Percentiles rank a stretch among this genome's conserved stretches.
phyloP scores from a whole-genome alignment of 2,113 vertebrate species.

The Petromus typicus region DNA sequence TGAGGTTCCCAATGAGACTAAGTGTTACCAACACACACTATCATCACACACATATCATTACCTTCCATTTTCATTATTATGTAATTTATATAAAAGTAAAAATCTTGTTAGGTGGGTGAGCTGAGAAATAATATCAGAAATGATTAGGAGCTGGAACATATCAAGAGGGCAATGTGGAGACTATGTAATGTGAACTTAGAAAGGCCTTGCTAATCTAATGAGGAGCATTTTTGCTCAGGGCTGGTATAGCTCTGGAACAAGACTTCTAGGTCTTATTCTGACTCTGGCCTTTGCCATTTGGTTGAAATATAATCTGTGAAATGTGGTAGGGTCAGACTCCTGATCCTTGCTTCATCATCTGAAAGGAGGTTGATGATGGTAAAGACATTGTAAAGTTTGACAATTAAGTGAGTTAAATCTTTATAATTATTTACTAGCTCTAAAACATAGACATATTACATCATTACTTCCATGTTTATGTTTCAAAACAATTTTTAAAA shows the following conservation, averaged over 20 bases:
- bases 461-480: background rate
- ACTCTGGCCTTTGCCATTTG: background rate
- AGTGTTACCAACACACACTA: background rate
- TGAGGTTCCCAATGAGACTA: background rate
- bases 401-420: background rate
- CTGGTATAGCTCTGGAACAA: background rate
- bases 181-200: rapidly evolving
- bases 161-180: background rate
- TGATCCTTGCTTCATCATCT: background rate
- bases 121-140: background rate
- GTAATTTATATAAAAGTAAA: background rate
- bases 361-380: background rate
- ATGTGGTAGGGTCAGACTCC: background rate
- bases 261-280: background rate
- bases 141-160: background rate
- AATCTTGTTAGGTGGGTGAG: background rate
- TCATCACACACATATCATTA: too few relatives aligned
- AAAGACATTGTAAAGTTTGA: background rate
- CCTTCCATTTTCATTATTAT: background rate
- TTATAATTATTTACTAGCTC: background rate
- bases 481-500: background rate
- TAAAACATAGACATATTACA: background rate
- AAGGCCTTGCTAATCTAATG: background rate
- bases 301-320: background rate
- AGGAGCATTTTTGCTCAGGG: background rate